Conservation (phyloP, 2,113 vertebrate genomes). For the Empidonax traillii region DNA sequence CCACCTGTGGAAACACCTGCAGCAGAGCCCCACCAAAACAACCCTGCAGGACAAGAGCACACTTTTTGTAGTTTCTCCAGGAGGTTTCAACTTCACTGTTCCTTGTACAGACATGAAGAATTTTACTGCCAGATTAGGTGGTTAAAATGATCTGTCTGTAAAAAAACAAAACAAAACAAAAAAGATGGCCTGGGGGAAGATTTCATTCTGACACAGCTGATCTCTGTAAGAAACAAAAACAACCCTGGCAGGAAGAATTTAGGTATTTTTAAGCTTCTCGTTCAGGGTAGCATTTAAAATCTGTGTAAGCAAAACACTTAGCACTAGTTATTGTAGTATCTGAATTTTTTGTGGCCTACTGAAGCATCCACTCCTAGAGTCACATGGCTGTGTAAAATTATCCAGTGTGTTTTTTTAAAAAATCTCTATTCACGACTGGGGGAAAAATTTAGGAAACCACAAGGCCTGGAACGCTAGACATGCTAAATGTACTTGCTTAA, state of each 20-base stretch:
- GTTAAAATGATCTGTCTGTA: background rate
- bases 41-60: background rate
- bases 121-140: background rate
- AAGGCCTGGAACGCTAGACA: background rate
- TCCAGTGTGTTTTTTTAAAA: background rate
- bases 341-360: background rate
- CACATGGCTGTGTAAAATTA: background rate
- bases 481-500: background rate
- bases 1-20: background rate
- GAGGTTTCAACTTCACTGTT: background rate
- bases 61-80: background rate
- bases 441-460: background rate
- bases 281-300: background rate
- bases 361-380: background rate
- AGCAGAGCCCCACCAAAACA: background rate
- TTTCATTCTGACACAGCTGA: background rate
- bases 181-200: background rate
- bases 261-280: background rate
- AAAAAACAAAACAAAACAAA: background rate
- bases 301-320: background rate
- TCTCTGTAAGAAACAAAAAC: background rate
- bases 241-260: background rate
- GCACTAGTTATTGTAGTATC: background rate
- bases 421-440: background rate
- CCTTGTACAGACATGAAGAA: background rate